Conservation (phyloP, 1,140 invertebrate species). For the Diprion similis region DNA sequence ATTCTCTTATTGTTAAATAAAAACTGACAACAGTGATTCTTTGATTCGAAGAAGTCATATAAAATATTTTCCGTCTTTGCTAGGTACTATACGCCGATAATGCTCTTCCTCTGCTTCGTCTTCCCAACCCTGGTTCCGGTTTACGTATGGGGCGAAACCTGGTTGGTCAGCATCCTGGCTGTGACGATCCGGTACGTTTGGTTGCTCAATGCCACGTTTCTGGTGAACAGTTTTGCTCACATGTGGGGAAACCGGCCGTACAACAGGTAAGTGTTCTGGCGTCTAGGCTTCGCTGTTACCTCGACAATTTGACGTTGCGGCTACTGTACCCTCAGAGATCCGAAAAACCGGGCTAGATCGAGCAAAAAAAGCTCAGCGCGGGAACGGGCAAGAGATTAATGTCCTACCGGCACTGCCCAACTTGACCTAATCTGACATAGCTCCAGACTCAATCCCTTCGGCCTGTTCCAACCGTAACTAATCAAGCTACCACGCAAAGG, state of each 20-base stretch:
- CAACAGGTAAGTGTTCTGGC: slow-evolving; percentile 59
- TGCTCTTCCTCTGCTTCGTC: slow-evolving; percentile 74
- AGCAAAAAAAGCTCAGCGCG: background rate
- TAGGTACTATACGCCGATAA: slow-evolving; percentile 77
- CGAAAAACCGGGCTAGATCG: too few species aligned
- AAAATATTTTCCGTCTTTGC: slow-evolving; percentile 27
- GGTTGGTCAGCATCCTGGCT: slow-evolving; percentile 66
- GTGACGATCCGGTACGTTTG: slow-evolving; percentile 77
- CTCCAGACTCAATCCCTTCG: background rate
- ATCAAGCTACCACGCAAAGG: background rate
- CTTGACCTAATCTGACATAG: background rate
- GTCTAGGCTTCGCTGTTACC: too few species aligned
- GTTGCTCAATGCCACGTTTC: slow-evolving; percentile 86
- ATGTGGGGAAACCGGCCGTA: slow-evolving; percentile 84
- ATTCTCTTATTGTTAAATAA: slow-evolving; percentile 3
- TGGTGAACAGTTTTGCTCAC: slow-evolving; percentile 89
- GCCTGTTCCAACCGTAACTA: slow-evolving; percentile 4
- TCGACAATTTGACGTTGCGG: too few species aligned
- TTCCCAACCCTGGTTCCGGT: slow-evolving; percentile 79
- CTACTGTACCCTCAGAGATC: too few species aligned
- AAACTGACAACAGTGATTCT: too few species aligned
- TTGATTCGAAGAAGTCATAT: background rate
- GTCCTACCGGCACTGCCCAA: background rate
- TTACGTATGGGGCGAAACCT: slow-evolving; percentile 77
- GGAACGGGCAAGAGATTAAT: background rate